phyloP scores from a whole-genome alignment of 2,113 vertebrate species.

The Halcyon senegalensis region DNA sequence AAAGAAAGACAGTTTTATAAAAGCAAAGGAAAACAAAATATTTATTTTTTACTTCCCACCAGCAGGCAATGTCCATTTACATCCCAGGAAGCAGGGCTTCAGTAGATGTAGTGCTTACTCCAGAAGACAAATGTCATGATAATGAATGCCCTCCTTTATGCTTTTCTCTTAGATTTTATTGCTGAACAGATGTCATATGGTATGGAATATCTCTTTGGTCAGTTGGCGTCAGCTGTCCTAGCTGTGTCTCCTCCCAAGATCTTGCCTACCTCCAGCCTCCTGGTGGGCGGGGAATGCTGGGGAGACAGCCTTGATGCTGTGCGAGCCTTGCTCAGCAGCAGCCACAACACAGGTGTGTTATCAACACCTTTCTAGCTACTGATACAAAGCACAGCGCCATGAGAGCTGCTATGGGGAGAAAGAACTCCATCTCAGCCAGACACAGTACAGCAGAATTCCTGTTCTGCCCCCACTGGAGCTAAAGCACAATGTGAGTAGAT shows the following conservation, averaged over 20 bases:
- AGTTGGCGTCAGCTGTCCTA: neutral
- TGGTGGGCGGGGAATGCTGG: neutral
- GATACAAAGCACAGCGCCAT: neutral
- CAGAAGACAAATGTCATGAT: rapidly evolving
- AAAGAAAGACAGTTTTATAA: neutral
- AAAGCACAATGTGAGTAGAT: neutral
- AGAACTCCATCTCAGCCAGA: neutral
- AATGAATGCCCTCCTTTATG: neutral
- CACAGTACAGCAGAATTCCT: neutral
- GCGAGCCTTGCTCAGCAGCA: neutral
- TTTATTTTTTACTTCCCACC: neutral
- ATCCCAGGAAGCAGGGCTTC: neutral
- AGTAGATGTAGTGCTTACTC: neutral
- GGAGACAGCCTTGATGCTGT: too few species aligned
- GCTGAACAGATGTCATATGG: too few species aligned
- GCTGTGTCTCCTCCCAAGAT: neutral
- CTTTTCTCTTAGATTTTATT: neutral
- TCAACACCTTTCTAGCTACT: neutral
- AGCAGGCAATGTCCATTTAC: neutral
- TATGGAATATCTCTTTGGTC: neutral
- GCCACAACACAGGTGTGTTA: neutral
- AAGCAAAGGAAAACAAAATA: neutral
- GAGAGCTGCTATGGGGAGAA: neutral
- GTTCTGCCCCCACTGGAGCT: neutral
- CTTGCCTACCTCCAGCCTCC: neutral